Conservation (phyloP, 2,113 vertebrate species). For the Odocoileus hemionus region DNA sequence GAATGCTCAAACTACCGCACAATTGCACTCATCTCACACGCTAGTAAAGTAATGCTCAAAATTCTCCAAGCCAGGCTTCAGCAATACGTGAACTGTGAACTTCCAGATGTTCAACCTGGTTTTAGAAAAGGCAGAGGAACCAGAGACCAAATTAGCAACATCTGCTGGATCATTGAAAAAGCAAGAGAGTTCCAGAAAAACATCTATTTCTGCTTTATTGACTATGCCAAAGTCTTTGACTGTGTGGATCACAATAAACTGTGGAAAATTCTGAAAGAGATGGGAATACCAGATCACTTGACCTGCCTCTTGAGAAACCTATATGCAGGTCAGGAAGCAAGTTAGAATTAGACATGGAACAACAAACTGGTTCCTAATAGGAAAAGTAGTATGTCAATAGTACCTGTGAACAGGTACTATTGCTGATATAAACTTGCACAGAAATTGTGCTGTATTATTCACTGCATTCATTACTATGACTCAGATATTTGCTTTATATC, state of each 20-base stretch:
- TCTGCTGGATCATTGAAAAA: background rate
- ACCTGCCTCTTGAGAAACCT: background rate
- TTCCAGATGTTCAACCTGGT: background rate
- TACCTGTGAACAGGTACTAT: background rate
- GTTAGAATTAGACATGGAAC: background rate
- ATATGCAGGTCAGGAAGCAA: background rate
- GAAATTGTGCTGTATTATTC: background rate
- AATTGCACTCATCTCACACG: background rate
- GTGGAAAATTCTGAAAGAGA: background rate
- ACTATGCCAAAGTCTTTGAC: background rate
- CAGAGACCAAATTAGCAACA: background rate
- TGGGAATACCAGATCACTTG: background rate
- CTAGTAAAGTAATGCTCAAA: background rate
- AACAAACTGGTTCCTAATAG: background rate
- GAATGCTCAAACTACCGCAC: background rate
- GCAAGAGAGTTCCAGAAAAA: background rate
- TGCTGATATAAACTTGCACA: background rate
- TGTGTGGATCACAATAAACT: background rate
- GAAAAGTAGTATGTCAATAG: background rate
- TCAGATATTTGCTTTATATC: constrained; percentile 1
- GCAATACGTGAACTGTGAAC: background rate
- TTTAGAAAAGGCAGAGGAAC: background rate
- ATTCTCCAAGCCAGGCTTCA: background rate
- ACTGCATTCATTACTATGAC: background rate
- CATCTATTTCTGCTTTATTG: background rate